A percentile compares a stretch with the other conserved stretches of the same genome.
phyloP scores from a whole-genome alignment of 2,888 invertebrate species.

The Epinotia bilunana region DNA sequence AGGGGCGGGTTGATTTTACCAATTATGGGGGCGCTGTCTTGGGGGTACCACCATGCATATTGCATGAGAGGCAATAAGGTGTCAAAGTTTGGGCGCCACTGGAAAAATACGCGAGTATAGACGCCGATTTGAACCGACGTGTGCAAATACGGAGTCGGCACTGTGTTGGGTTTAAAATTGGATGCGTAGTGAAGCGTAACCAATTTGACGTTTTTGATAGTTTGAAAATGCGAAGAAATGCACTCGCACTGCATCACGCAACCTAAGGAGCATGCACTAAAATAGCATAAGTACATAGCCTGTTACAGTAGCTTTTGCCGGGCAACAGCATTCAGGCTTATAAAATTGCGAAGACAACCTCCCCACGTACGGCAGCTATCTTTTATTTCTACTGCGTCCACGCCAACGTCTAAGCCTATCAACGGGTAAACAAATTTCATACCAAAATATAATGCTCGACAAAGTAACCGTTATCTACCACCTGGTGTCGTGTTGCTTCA shows the following conservation, averaged over 20 bases:
- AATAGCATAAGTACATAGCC: background rate
- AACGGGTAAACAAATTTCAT: no score
- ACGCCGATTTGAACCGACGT: slow-evolving; percentile 42
- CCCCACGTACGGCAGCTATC: background rate
- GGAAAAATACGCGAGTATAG: slow-evolving; percentile 55
- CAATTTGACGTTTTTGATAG: background rate
- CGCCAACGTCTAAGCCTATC: background rate
- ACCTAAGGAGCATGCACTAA: background rate
- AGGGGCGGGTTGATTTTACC: slow-evolving; percentile 62
- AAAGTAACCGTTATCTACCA: slow-evolving; percentile 44
- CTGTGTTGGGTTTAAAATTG: slow-evolving; percentile 38
- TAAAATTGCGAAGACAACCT: background rate
- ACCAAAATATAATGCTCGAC: background rate
- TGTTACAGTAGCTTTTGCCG: no score
- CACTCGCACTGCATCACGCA: background rate
- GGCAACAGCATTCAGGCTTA: background rate
- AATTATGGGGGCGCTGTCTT: slow-evolving; percentile 66
- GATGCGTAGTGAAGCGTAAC: slow-evolving; percentile 13
- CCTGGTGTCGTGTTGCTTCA: slow-evolving; percentile 67
- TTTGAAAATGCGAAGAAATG: background rate
- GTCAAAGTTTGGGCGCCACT: slow-evolving; percentile 64
- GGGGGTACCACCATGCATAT: slow-evolving; percentile 76
- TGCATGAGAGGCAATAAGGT: slow-evolving; percentile 76
- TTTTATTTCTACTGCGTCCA: background rate
- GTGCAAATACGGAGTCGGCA: slow-evolving; percentile 43